A percentile compares a stretch with the other conserved stretches of the same genome.
phyloP scores from a whole-genome alignment of 2,888 invertebrate genomes.

The Heliconius erato region DNA sequence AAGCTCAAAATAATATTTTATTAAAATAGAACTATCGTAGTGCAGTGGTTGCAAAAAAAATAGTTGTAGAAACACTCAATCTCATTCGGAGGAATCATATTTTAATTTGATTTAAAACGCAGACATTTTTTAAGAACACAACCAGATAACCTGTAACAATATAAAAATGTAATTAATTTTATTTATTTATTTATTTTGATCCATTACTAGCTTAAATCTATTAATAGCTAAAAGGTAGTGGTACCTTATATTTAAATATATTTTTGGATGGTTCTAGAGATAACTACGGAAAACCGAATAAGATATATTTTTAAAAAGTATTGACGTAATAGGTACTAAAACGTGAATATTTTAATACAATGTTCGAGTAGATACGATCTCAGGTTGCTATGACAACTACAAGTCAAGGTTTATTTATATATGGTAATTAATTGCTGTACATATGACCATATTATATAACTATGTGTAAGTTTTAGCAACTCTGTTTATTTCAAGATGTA shows the following conservation, averaged over 20 bases:
- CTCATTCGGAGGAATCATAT: too few relatives aligned
- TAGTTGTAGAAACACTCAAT: too few relatives aligned
- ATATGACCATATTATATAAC: background rate
- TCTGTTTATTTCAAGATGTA: background rate
- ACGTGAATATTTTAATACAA: background rate
- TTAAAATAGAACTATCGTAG: too few relatives aligned
- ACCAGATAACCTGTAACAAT: too few relatives aligned
- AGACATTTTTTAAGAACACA: too few relatives aligned
- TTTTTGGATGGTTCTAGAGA: background rate
- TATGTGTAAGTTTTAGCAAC: background rate
- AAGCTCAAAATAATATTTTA: background rate
- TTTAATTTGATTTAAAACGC: too few relatives aligned
- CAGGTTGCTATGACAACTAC: conserved; percentile 18
- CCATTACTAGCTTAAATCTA: too few relatives aligned
- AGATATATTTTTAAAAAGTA: background rate
- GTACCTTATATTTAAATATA: background rate
- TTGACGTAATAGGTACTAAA: conserved; percentile 5
- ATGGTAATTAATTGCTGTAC: background rate
- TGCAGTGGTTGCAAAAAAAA: too few relatives aligned
- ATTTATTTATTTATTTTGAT: too few relatives aligned
- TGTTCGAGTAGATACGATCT: background rate
- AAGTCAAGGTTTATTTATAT: conserved; percentile 18
- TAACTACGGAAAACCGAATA: background rate
- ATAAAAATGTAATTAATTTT: too few relatives aligned
- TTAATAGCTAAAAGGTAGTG: too few relatives aligned